A percentile compares a stretch with the other conserved stretches of the same genome.
These are phyloP conservation scores for Ctenodactylus gundi DNA, from an alignment of 2,113 vertebrate species.

Conservation along the genomic window DNA sequence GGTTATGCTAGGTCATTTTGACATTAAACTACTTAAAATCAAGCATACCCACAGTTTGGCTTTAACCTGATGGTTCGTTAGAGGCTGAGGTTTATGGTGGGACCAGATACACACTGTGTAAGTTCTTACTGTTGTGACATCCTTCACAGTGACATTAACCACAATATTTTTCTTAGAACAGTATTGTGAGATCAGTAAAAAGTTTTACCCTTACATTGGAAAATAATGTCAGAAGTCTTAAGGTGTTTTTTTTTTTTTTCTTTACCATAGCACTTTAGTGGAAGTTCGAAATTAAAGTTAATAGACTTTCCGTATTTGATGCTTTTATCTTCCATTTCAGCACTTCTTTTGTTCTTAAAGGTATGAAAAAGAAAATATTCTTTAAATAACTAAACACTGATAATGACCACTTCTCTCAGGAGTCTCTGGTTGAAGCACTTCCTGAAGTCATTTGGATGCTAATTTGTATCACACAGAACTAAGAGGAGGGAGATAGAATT, in stretches of 20 bases:
- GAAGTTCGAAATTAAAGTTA: not conserved
- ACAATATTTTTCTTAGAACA: not conserved
- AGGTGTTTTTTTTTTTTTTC: not conserved
- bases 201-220: not conserved
- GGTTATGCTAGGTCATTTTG: not conserved
- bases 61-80: not conserved
- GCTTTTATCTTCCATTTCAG: not conserved
- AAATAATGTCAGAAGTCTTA: not conserved
- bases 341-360: not conserved
- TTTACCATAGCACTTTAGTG: not conserved
- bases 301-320: constrained; percentile 10
- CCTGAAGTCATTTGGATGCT: not conserved
- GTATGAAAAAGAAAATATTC: not conserved
- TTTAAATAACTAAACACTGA: not conserved
- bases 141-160: not conserved
- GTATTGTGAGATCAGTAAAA: not conserved
- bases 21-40: not conserved
- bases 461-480: not conserved
- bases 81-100: not conserved
- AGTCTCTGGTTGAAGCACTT: not conserved
- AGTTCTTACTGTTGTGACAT: not conserved
- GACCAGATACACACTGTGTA: no score
- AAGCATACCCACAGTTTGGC: not conserved
- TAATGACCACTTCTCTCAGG: not conserved
- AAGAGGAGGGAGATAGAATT: not conserved